Evolutionary conservation across 2,797 vertebrate genomes (phyloP), one percentile per base, ranked within the genome.

Genomic region (Nasua narica): DNA sequence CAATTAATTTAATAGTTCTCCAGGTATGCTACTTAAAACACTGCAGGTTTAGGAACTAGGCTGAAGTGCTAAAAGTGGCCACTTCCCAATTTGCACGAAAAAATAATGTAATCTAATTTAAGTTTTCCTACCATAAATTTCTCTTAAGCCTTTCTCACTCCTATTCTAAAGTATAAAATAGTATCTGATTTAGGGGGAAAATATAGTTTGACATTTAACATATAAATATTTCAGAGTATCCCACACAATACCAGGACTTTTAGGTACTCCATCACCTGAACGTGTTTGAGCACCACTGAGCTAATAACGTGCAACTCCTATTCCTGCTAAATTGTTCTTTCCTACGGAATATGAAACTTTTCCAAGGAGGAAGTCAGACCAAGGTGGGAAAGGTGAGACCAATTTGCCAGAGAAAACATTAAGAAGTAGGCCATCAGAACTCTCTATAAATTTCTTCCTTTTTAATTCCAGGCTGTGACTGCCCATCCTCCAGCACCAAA

Each of bases 171-270:
- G 90, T 79, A 95, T 92, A 96, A 94, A 97, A 82, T 65, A 93
- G 52, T 84, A 91, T 93, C 32, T 87, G 87, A 94, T 70, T 95
- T 78, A 35, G 86, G 58, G 32, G 21, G 7, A 12, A 74, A 69
- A 90, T 83, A 35, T 95, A 97, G 52, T 77, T 97, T 95, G 74
- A 97, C 94, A 35, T 94, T 97, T 97, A 96, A 88, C 81, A 92
- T 95, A 95, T 97, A 96, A 97, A 92, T 97, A 97, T 96, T 98
- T 97, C 78, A 97, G 88, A 79, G n/a, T 86, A 90, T 91, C 91
- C 74, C 62, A 90, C 56, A 94, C 52, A 96, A 92, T 94, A 97
- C 27, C 54, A 88, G 79, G 86, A 97, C 29, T 84, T 95, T 87
- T 29, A 98, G 92, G 88, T 90, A 96, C 78, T 94, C 86, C 11